Evolutionary conservation across 2,888 invertebrate genomes (phyloP).

Genomic region (Sclerodermus sp.): DNA sequence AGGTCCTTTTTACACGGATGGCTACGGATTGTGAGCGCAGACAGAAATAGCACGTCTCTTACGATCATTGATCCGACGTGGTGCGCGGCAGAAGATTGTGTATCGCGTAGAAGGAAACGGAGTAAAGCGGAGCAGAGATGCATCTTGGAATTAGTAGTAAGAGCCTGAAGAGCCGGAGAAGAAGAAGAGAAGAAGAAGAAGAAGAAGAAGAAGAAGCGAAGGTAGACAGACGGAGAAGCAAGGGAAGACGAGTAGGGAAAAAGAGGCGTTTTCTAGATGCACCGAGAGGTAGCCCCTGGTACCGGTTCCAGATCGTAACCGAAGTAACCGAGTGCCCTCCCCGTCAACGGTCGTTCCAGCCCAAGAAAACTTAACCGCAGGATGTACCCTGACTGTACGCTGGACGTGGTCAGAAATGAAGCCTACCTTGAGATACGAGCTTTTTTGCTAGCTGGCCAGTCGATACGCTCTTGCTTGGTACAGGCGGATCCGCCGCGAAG

Average conservation of each 20-base stretch:
- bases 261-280: constrained; percentile 8
- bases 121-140: neutral
- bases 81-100: constrained; percentile 2
- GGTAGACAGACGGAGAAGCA: constrained; percentile 1
- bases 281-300: constrained; percentile 7
- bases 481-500: too few species aligned
- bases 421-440: constrained; percentile 30
- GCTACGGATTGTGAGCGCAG: constrained; percentile 10
- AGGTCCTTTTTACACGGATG: constrained; percentile 17
- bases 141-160: neutral
- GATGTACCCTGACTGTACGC: constrained; percentile 9
- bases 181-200: neutral
- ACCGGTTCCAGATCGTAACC: constrained; percentile 27
- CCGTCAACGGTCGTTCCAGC: neutral
- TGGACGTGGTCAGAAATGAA: constrained; percentile 26
- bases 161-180: too few species aligned
- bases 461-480: constrained; percentile 8
- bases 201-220: constrained; percentile 1
- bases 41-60: constrained; percentile 19
- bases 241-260: neutral
- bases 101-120: neutral
- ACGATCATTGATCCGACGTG: constrained; percentile 27
- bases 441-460: constrained; percentile 20
- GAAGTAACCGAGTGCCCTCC: constrained; percentile 9
- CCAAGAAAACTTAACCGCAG: constrained; percentile 8